Evolutionary conservation across 1,140 invertebrate genomes (phyloP), one percentile per base, ranked within the genome.

Genomic region (Zaprionus ornatus): DNA sequence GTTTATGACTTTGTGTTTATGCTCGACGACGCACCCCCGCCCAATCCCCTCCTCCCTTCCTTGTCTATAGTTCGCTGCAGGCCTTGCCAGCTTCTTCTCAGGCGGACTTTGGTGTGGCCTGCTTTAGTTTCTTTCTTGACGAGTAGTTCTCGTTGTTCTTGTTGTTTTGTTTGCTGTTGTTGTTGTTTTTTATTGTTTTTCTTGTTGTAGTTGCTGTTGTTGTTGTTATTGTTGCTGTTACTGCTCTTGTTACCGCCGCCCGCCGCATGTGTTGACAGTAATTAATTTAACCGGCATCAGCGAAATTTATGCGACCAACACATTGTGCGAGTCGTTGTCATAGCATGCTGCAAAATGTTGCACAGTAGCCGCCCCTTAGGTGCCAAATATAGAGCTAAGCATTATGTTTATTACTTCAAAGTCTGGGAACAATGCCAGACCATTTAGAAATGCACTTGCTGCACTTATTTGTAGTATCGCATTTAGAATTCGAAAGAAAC

Each of bases 1-100:
- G 80, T 87, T 87, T 87, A 87, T 87, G 84, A 87, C 84, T 88
- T 84, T 87, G 84, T 87, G 84, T 87, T 88, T 87, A 87, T 87
- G 85, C 87, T 87, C 78, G 85, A 73, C 74, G 80, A 73, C 71
- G 82, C 80, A 88, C 74, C 69, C 25, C 54, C 19, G 12, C 29
- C 27, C 21, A 27, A 15, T 23, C 17, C 55, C 7, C 45, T 12
- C 21, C 57, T 37, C 52, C 48, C 21, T 3, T 40, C 52, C 15
- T 9, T 10, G 12, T 9, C 19, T 21, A 6, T 19, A 17, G 55
- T 17, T 3, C 67, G 62, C 5, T 17, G 40, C 40, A 45, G n/a
- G 59, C 35, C 66, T 21, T 27, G 29, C 62, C 57, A 55, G 27
- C 69, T 64, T 86, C 29, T 29, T 48, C 52, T 77, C 66, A 54